Evolutionary conservation across 1,140 invertebrate genomes (phyloP).

Genomic region (Andrena cerasifolii): DNA sequence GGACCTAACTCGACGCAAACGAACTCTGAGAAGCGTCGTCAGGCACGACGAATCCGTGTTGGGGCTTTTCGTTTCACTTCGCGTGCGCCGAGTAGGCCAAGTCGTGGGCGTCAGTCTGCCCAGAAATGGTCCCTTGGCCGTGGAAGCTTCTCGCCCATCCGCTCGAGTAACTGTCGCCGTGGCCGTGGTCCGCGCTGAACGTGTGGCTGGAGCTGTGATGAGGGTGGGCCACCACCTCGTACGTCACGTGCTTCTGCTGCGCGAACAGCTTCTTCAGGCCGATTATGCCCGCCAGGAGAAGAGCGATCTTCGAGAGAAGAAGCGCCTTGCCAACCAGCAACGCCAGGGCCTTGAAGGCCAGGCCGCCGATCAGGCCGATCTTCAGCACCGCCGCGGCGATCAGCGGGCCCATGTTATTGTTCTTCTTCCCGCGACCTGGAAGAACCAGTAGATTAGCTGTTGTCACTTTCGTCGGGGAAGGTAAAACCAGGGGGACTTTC

Average conservation of each 20-base stretch:
- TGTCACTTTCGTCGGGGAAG: constrained; percentile 49
- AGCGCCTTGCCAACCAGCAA: constrained; percentile 92
- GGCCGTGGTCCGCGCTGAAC: constrained; percentile 78
- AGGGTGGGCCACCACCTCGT: constrained; percentile 88
- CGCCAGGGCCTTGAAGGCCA: constrained; percentile 91
- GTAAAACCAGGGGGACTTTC: constrained; percentile 72
- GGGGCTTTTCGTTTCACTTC: constrained; percentile 53
- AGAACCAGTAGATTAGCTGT: constrained; percentile 14
- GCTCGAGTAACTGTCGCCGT: constrained; percentile 83
- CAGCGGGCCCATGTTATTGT: constrained; percentile 89
- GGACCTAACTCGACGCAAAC: not conserved
- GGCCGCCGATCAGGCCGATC: constrained; percentile 89
- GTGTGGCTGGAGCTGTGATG: constrained; percentile 83
- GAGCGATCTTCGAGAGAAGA: constrained; percentile 91
- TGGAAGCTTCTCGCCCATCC: constrained; percentile 85
- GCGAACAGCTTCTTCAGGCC: constrained; percentile 92
- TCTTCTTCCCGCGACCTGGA: constrained; percentile 86
- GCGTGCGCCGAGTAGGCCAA: constrained; percentile 86
- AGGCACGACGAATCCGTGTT: constrained; percentile 6
- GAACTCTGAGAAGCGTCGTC: not conserved
- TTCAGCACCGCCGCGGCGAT: constrained; percentile 90
- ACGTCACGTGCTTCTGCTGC: constrained; percentile 88
- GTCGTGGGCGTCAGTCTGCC: constrained; percentile 83
- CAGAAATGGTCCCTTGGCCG: constrained; percentile 75
- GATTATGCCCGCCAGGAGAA: constrained; percentile 89